These are phyloP conservation scores for Tamias sibiricus DNA, from an alignment of 2,113 vertebrate genomes.

Conservation along the genomic window DNA sequence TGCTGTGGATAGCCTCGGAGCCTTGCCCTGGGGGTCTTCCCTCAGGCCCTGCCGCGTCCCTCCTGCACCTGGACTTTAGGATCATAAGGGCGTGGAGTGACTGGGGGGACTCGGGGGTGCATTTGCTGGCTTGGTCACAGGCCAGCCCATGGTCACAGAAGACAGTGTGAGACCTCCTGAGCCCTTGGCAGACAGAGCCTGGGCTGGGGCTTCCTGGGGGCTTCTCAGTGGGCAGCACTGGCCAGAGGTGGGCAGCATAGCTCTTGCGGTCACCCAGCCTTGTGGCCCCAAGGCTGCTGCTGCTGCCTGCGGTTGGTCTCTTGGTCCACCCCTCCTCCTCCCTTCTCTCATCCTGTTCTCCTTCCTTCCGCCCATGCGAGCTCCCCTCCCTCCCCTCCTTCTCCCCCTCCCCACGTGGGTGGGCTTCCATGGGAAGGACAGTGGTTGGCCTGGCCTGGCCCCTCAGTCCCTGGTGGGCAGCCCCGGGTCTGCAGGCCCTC, in stretches of 20 bases:
- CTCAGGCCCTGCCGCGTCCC: neutral
- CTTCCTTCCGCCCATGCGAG: too few relatives aligned
- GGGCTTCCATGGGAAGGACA: neutral
- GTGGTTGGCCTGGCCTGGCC: neutral
- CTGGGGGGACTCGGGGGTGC: neutral
- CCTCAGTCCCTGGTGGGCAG: neutral
- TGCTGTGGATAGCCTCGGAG: too few relatives aligned
- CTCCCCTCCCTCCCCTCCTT: neutral
- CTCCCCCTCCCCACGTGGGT: neutral
- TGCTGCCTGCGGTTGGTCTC: too few relatives aligned
- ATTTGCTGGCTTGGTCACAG: neutral
- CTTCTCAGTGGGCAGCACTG: neutral
- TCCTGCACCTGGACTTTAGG: neutral
- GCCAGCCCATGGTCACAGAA: neutral
- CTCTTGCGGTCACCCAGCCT: accelerated
- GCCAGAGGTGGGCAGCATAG: neutral
- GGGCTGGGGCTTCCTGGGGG: neutral
- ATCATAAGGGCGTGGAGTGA: neutral
- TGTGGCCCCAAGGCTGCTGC: neutral
- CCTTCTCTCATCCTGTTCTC: neutral
- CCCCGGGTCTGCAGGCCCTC: too few relatives aligned
- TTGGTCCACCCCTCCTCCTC: neutral
- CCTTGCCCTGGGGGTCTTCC: neutral
- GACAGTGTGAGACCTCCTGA: neutral
- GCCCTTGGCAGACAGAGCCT: neutral